Conservation (phyloP, 2,888 invertebrate species). For the Drosophila mettleri region DNA sequence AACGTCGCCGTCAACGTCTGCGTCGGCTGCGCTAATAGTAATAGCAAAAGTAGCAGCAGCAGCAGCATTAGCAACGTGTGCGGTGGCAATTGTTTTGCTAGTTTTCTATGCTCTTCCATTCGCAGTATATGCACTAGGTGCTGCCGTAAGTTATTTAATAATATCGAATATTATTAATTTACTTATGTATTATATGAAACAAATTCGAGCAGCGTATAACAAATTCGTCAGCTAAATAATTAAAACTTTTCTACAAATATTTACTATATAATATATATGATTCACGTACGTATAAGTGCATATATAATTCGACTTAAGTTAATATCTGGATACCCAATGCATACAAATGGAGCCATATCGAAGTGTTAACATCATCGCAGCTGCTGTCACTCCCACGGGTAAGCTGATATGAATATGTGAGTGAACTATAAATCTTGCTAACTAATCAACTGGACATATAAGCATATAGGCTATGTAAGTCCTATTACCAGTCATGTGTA, state of each 20-base stretch:
- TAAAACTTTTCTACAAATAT: not conserved
- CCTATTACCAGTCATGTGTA: not conserved
- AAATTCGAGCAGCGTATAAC: too few species aligned
- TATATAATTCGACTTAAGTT: not conserved
- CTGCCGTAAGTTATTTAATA: too few species aligned
- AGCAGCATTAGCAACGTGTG: conserved; percentile 35
- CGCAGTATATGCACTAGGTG: not conserved
- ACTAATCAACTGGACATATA: not conserved
- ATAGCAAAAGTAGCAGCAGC: not conserved
- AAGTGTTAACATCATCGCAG: not conserved
- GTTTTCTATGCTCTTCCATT: conserved; percentile 5
- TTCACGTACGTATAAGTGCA: not conserved
- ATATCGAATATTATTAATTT: too few species aligned
- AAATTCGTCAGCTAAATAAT: not conserved
- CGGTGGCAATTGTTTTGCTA: conserved; percentile 23
- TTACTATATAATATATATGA: not conserved
- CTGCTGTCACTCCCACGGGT: conserved; percentile 10
- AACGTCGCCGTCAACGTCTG: conserved; percentile 7
- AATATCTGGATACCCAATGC: conserved; percentile 22
- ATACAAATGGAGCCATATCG: not conserved
- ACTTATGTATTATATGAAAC: not conserved
- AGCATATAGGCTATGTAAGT: not conserved
- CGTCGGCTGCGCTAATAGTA: conserved; percentile 3
- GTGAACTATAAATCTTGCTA: not conserved
- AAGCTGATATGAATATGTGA: conserved; percentile 1